A percentile compares a stretch with the other conserved stretches of the same genome.
phyloP scores from a whole-genome alignment of 37 sponge, comb jelly and placozoan genomes.

The Aphrocallistes beatrix region DNA sequence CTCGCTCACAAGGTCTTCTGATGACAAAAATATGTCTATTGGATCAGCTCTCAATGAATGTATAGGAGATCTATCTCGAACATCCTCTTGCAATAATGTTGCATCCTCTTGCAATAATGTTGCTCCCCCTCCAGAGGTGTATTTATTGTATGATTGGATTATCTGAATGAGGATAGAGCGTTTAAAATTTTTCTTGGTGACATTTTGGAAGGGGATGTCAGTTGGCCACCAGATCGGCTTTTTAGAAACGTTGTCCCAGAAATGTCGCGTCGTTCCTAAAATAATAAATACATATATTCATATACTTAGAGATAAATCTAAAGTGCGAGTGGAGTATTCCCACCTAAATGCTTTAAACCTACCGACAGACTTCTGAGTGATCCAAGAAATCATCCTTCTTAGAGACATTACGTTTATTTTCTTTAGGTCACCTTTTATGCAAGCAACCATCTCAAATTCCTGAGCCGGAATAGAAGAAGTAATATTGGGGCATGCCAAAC shows the following conservation, averaged over 20 bases:
- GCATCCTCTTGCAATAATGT: neutral
- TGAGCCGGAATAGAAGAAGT: neutral
- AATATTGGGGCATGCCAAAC: neutral
- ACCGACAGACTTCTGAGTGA: neutral
- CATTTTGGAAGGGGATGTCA: neutral
- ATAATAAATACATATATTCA: neutral
- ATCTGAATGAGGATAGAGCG: neutral
- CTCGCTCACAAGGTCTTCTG: neutral
- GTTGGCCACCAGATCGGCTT: neutral
- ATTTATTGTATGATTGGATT: neutral
- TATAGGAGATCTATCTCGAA: neutral
- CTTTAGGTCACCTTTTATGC: neutral
- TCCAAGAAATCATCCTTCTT: slow-evolving; percentile 3
- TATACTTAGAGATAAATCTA: too few relatives aligned
- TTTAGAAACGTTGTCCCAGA: neutral
- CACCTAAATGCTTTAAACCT: neutral
- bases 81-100: too few relatives aligned
- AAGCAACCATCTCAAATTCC: neutral
- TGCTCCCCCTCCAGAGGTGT: neutral
- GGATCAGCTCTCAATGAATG: neutral
- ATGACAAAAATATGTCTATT: neutral
- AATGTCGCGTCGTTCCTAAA: neutral
- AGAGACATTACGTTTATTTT: neutral
- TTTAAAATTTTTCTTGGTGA: neutral
- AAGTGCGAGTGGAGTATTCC: too few relatives aligned